Conservation (phyloP, 1,140 invertebrate species). For the Fopius arisanus region DNA sequence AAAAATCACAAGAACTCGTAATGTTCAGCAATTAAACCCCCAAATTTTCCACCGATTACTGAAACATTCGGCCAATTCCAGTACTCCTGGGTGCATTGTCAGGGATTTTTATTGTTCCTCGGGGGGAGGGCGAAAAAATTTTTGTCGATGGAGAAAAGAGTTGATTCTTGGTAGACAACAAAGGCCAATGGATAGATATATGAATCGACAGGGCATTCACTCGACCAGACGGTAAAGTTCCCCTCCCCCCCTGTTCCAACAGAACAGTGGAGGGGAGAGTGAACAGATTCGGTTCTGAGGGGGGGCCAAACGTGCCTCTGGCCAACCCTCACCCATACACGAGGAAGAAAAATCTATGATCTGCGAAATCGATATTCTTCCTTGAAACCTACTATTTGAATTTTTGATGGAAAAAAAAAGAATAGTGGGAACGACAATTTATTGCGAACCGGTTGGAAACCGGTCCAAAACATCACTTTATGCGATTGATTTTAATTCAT, state of each 20-base stretch:
- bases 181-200: background rate
- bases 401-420: too few species aligned
- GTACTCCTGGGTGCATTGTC: background rate
- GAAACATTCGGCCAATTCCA: background rate
- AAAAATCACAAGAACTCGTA: background rate
- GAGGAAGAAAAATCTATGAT: too few species aligned
- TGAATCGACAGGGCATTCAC: conserved; percentile 1
- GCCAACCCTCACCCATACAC: background rate
- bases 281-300: background rate
- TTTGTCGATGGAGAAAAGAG: background rate
- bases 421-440: too few species aligned
- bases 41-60: background rate
- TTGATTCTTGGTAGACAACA: background rate
- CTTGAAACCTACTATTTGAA: too few species aligned
- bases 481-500: too few species aligned
- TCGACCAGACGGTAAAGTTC: background rate
- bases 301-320: background rate
- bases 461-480: too few species aligned
- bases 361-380: too few species aligned
- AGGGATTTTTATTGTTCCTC: background rate
- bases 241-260: background rate
- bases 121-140: background rate
- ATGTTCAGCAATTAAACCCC: background rate
- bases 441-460: too few species aligned
- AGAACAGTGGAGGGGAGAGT: background rate